A percentile compares a stretch with the other conserved stretches of the same genome.
Evolutionary conservation across 2,888 invertebrate genomes (phyloP).

Genomic region (Nephrotoma guestfalica): DNA sequence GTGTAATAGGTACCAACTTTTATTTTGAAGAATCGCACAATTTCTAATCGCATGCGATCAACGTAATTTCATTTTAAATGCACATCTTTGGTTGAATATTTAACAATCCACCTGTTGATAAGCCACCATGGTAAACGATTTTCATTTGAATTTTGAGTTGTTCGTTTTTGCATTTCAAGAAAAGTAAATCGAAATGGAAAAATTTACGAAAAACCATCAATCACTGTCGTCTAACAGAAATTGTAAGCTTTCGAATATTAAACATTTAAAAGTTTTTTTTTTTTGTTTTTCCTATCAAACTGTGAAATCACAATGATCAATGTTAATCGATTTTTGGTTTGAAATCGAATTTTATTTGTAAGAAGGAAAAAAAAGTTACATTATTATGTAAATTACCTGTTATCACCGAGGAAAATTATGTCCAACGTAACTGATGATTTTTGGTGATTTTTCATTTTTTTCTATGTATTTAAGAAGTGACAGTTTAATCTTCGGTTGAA

Average conservation of each 20-base stretch:
- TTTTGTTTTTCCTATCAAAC: not conserved
- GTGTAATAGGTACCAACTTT: not conserved
- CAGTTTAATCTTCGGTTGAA: not conserved
- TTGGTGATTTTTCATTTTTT: not conserved
- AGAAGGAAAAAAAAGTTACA: not conserved
- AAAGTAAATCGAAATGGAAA: not conserved
- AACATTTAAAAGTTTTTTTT: not conserved
- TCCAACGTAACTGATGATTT: not conserved
- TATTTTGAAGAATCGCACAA: not conserved
- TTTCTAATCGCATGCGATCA: not conserved
- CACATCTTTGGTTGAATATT: not conserved
- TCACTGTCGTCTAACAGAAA: not conserved
- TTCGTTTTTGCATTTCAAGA: not conserved
- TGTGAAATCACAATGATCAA: not conserved
- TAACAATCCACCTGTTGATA: not conserved
- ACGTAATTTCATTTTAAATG: not conserved
- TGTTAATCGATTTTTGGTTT: not conserved
- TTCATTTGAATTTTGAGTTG: not conserved
- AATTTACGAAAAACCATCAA: not conserved
- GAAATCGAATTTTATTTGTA: not conserved
- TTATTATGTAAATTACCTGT: not conserved
- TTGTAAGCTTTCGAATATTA: not conserved
- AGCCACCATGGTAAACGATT: not conserved
- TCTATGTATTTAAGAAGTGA: not conserved
- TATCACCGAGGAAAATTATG: not conserved